Conservation (phyloP, 2,888 invertebrate species). For the Troglohyphantes excavatus region DNA sequence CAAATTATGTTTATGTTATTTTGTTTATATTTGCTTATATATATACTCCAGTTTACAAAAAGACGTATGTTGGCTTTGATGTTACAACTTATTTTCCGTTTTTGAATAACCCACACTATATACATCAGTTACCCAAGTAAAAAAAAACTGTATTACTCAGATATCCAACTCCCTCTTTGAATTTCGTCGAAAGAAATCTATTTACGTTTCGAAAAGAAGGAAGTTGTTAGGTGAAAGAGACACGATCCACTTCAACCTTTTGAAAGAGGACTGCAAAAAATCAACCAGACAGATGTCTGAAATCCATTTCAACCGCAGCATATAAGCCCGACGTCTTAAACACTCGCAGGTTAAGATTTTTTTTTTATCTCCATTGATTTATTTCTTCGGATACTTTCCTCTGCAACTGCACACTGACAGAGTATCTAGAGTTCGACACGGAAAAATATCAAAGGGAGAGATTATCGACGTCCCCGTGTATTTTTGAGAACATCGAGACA, state of each 20-base stretch:
- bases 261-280: constrained; percentile 1
- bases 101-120: no score
- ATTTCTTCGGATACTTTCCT: neutral
- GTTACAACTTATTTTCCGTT: no score
- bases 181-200: no score
- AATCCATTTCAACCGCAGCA: constrained; percentile 6
- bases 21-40: no score
- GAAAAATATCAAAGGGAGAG: constrained; percentile 13
- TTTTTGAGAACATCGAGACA: neutral
- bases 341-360: constrained; percentile 9
- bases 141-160: no score
- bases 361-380: constrained; percentile 2
- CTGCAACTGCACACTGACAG: neutral
- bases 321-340: constrained; percentile 8
- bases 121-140: no score
- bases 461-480: neutral
- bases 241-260: neutral
- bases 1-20: no score
- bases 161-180: no score
- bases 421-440: constrained; percentile 3
- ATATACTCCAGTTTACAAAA: no score
- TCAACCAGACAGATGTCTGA: neutral
- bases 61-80: no score
- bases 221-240: neutral
- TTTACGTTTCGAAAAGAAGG: no score